Evolutionary conservation across 1,140 invertebrate genomes (phyloP), one percentile per base, ranked within the genome.

Genomic region (Radopholus similis): DNA sequence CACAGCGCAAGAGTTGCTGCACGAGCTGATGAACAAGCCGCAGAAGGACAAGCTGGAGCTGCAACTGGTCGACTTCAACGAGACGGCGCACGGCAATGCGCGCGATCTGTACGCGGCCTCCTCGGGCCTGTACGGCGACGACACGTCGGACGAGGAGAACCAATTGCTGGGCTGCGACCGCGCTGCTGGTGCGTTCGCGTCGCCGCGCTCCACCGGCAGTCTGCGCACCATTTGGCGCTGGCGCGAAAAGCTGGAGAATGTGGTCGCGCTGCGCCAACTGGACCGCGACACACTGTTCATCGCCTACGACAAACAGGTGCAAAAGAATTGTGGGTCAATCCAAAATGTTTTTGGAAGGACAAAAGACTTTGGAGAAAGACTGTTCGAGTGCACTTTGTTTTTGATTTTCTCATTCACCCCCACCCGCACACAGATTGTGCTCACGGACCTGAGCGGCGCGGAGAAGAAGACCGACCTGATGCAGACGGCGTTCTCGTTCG

Each of bases 401-500:
- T 8, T 6, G 11, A 15, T 37, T 18, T 30, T 28, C 8, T 68
- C n/a, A 13, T 76, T 77, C 32, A n/a, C n/a, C n/a, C n/a, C n/a
- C n/a, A n/a, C n/a, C n/a, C n/a, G n/a, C n/a, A n/a, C n/a, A n/a
- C n/a, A 73, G 71, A 64, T 73, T 47, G 8, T 73, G 11, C 38
- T 73, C 26, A 77, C 56, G 13, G 74, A 77, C 38, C 42, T 75
- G 15, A 64, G 74, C 26, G 74, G 74, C 4, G 34, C 63, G 15
- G n/a, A 75, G 30, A 76, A 76, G 51, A 40, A 35, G 13, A 66
- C 75, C 2, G 73, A 77, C 40, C 42, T 74, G n/a, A 77, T 74
- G 72, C 66, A 55, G 11, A 77, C 75, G 5, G 26, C 35, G 6
- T 77, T 76, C 49, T 23, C 34, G 11, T 77, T 76, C 54, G 75